Evolutionary conservation across 2,113 vertebrate species (phyloP).

Genomic region (Stictonetta naevosa): DNA sequence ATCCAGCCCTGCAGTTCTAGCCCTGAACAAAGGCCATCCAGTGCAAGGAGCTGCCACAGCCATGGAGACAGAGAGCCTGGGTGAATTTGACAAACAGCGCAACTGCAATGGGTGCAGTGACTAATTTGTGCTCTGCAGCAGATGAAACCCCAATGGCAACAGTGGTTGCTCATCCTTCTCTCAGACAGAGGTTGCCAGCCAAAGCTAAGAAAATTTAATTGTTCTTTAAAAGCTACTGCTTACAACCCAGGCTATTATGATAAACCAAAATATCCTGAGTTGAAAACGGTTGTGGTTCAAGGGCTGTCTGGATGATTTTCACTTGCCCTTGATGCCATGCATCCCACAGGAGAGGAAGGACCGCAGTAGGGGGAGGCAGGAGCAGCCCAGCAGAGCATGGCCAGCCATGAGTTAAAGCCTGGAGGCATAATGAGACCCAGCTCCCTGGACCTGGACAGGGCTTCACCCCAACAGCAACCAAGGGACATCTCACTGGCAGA

Average conservation of each 20-base stretch:
- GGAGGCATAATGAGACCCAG: background rate
- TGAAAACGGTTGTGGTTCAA: background rate
- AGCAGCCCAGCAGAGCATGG: accelerated
- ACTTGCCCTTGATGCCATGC: background rate
- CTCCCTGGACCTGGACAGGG: background rate
- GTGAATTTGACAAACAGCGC: background rate
- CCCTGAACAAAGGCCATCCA: accelerated
- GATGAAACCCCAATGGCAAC: background rate
- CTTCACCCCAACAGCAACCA: background rate
- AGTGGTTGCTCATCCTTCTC: accelerated
- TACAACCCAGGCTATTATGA: background rate
- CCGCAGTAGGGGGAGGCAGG: background rate
- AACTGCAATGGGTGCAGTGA: background rate
- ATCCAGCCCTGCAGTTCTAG: accelerated
- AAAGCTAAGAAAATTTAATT: background rate
- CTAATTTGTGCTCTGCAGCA: background rate
- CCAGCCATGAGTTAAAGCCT: background rate
- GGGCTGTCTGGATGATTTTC: background rate
- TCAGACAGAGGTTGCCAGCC: background rate
- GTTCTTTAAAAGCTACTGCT: background rate
- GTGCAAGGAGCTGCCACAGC: background rate
- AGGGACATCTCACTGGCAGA: background rate
- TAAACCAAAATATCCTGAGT: background rate
- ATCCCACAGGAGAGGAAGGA: background rate
- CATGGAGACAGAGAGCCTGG: no score